Percentiles rank a stretch among this genome's conserved stretches.
Conservation (phyloP, 2,888 invertebrate genomes). For the Keiferia lycopersicella region DNA sequence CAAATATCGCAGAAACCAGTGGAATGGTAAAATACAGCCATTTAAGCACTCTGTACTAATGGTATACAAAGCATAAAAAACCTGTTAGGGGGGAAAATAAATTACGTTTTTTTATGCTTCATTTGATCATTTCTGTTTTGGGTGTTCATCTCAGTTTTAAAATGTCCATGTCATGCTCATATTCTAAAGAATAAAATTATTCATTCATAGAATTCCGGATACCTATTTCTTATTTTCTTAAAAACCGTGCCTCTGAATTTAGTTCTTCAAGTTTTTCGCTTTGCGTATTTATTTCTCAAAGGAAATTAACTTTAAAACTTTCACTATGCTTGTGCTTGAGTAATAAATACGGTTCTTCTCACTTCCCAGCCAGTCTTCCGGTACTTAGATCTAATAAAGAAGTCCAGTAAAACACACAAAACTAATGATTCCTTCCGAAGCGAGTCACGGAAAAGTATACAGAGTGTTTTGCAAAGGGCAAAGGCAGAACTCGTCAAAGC, state of each 20-base stretch:
- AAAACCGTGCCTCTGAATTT: background rate
- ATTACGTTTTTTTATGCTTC: no score
- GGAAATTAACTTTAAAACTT: background rate
- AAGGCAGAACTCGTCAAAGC: no score
- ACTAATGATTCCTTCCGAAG: conserved; percentile 13
- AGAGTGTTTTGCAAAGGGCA: no score
- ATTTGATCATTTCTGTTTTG: no score
- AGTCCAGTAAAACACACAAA: conserved; percentile 18
- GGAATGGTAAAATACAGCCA: background rate
- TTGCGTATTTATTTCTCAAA: background rate
- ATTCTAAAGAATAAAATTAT: no score
- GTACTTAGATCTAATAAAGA: conserved; percentile 1
- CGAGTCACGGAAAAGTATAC: background rate
- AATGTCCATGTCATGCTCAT: no score
- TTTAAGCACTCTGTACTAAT: no score
- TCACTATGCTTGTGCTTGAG: background rate
- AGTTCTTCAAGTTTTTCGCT: background rate
- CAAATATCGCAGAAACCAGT: background rate
- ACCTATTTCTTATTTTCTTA: no score
- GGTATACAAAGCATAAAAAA: no score
- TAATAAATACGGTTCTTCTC: background rate
- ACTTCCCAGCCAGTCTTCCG: background rate
- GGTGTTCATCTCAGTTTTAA: no score
- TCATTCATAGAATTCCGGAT: no score
- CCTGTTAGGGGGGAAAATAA: no score